phyloP scores from a whole-genome alignment of 2,113 vertebrate genomes.

The Pseudois nayaur region DNA sequence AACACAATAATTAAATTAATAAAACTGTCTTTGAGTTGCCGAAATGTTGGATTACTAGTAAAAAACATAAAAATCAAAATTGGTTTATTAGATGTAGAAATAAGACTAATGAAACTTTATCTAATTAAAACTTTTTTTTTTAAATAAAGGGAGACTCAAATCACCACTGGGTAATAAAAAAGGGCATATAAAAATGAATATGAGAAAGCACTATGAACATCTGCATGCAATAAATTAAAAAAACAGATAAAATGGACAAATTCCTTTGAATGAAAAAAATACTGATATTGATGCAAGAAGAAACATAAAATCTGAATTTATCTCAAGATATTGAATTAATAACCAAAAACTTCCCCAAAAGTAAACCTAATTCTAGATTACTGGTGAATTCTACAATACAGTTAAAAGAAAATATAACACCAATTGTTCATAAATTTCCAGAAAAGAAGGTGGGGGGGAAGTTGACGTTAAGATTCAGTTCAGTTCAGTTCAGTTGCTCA shows the following conservation, averaged over 20 bases:
- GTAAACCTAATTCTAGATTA: not conserved
- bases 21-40: not conserved
- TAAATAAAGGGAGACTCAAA: not conserved
- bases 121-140: not conserved
- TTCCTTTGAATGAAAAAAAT: not conserved
- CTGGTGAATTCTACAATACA: not conserved
- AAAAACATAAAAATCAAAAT: not conserved
- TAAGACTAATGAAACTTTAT: not conserved
- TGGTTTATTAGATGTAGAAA: not conserved
- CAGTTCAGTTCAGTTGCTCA: no score
- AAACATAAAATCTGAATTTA: not conserved
- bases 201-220: not conserved
- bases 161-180: not conserved
- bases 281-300: not conserved
- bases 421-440: not conserved
- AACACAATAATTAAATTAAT: not conserved
- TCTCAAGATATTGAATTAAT: not conserved
- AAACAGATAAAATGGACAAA: not conserved
- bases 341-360: not conserved
- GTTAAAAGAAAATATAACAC: not conserved
- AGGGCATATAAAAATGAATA: not conserved
- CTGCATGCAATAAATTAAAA: not conserved
- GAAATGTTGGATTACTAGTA: not conserved
- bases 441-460: not conserved
- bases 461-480: not conserved